phyloP scores from a whole-genome alignment of 2,797 vertebrate genomes.

The Spheniscus humboldti region DNA sequence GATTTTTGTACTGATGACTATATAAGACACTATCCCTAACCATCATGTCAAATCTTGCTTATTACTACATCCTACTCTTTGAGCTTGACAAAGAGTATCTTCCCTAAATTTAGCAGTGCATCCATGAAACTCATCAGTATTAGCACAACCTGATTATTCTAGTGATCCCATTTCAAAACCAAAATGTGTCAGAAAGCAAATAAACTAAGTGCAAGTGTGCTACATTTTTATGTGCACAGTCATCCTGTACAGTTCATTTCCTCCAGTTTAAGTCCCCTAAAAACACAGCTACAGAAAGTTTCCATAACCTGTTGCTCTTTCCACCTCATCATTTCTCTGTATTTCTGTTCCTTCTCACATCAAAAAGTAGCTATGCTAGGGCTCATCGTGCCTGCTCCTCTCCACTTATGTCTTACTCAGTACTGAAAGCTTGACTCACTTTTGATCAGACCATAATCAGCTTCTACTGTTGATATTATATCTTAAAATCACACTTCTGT shows the following conservation, averaged over 20 bases:
- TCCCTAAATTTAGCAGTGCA: constrained; percentile 28
- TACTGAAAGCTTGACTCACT: background rate
- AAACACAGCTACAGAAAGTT: background rate
- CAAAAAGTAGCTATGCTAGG: background rate
- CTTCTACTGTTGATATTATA: background rate
- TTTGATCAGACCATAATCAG: background rate
- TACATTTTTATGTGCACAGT: background rate
- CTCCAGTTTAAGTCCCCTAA: constrained; percentile 30
- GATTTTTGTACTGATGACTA: background rate
- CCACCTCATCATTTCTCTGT: background rate
- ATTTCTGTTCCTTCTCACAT: background rate
- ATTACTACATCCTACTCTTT: background rate
- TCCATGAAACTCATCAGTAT: constrained; percentile 37
- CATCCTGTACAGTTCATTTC: constrained; percentile 3
- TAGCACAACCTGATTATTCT: constrained; percentile 39
- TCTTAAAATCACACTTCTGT: background rate
- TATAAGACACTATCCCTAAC: background rate
- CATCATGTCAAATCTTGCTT: background rate
- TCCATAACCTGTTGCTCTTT: background rate
- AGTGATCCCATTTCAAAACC: constrained; percentile 33
- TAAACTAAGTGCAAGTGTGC: background rate
- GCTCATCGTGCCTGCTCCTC: background rate
- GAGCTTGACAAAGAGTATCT: background rate
- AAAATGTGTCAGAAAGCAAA: constrained; percentile 1
- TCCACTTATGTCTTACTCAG: background rate